phyloP scores from a whole-genome alignment of 2,113 vertebrate genomes.

The Pardalotus punctatus region DNA sequence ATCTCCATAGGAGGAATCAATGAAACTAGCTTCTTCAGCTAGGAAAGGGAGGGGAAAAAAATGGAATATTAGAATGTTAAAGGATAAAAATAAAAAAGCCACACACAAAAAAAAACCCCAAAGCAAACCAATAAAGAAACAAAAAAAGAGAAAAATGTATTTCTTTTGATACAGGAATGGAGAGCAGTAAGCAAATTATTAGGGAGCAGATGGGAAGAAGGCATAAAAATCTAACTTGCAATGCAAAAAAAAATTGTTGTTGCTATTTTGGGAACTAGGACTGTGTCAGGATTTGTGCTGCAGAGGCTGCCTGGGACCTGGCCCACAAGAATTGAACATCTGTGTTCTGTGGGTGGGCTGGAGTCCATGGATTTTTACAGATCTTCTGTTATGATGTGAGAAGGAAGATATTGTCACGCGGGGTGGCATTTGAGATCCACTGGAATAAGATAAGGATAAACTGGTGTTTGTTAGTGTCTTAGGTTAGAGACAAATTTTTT shows the following conservation, averaged over 20 bases:
- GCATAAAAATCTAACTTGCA: not conserved
- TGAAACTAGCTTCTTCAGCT: not conserved
- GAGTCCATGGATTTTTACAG: not conserved
- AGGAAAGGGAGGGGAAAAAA: not conserved
- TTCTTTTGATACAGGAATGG: not conserved
- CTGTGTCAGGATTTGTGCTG: not conserved
- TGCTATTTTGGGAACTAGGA: not conserved
- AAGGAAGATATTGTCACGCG: not conserved
- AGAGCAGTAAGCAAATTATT: not conserved
- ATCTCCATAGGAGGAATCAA: not conserved
- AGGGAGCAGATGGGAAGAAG: not conserved
- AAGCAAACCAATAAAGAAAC: not conserved
- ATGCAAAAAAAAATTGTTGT: not conserved
- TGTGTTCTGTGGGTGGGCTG: not conserved
- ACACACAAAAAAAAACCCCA: not conserved
- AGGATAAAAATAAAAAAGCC: not conserved
- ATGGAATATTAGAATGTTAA: not conserved
- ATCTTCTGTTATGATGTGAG: not conserved
- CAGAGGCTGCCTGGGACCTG: not conserved
- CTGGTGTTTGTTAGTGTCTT: no score
- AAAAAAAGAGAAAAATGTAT: not conserved
- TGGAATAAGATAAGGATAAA: not conserved
- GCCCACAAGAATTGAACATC: not conserved
- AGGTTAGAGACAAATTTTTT: no score
- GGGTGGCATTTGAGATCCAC: not conserved